Evolutionary conservation across 2,888 invertebrate species (phyloP), one percentile per base, ranked within the genome.

Genomic region (Rhodophaea formosa): DNA sequence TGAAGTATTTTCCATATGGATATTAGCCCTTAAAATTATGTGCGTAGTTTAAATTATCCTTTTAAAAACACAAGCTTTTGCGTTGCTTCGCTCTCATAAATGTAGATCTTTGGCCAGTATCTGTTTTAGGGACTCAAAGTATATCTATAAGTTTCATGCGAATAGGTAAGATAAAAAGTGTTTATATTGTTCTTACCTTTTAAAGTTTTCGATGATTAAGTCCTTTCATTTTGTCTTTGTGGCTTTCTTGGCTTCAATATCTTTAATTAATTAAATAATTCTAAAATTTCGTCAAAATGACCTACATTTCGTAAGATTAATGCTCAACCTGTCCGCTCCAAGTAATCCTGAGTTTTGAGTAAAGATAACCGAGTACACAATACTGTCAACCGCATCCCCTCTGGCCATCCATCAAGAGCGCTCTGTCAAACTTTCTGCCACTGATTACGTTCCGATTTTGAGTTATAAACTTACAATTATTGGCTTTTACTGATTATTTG

Each of bases 401-500:
- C 47, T 56, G 59, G 59, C 62, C 56, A 62, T 62, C 59, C 57
- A 62, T 62, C 62, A 60, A 35, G 55, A 51, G 47, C 17, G 47
- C 58, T 55, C 52, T 56, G 46, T 12, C 30, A 16, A 56, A 61
- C 59, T 59, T 59, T 45, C 57, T 59, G 58, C 47, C 35, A 32
- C 59, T 61, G 61, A 61, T 61, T 61, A 61, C 59, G 59, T 59
- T 57, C 61, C 59, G 43, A 59, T 61, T 61, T 47, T 32, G 57
- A 59, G 57, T 61, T 61, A 59, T 59, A 61, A 61, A 61, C 59
- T 59, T 45, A 12, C 43, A 44, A 56, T 56, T 56, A 14, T 3
- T 55, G 30, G 39, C 42, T 56, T 42, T 42, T 42, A 23, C 29
- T 8, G 10, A 39, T 39, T 39, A n/a, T 39, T 39, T 39, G 12